Evolutionary conservation across 2,797 vertebrate species (phyloP).

Genomic region (Rhinella marina): DNA sequence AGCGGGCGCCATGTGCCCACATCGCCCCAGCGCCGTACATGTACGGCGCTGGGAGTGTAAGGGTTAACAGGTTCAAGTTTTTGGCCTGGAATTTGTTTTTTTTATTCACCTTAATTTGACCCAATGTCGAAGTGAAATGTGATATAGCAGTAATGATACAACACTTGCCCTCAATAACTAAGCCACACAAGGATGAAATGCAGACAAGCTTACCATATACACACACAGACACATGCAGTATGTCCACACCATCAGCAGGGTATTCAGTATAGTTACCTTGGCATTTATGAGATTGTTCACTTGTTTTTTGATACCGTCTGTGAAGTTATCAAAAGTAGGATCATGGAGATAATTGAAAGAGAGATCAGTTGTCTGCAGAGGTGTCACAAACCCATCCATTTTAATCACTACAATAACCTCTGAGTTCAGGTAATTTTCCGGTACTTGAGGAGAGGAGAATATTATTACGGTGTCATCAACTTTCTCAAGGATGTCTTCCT

Average conservation of each 20-base stretch:
- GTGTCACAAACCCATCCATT: slow-evolving; percentile 82
- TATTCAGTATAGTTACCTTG: slow-evolving; percentile 68
- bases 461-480: slow-evolving; percentile 83
- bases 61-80: neutral
- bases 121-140: neutral
- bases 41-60: too few species aligned
- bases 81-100: neutral
- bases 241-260: neutral
- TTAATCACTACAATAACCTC: slow-evolving; percentile 78
- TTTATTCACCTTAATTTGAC: too few species aligned
- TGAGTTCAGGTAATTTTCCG: slow-evolving; percentile 74
- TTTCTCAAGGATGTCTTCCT: slow-evolving; percentile 68
- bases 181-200: neutral
- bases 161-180: neutral
- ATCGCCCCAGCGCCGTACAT: too few species aligned
- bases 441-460: slow-evolving; percentile 84
- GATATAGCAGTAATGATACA: neutral
- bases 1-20: too few species aligned
- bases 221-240: slow-evolving; percentile 72
- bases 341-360: slow-evolving; percentile 86
- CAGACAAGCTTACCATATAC: neutral
- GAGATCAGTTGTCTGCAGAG: slow-evolving; percentile 74
- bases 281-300: slow-evolving; percentile 82
- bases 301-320: slow-evolving; percentile 85
- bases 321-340: slow-evolving; percentile 84